Conservation (phyloP, 2,113 vertebrate genomes). For the Silurus glanis region DNA sequence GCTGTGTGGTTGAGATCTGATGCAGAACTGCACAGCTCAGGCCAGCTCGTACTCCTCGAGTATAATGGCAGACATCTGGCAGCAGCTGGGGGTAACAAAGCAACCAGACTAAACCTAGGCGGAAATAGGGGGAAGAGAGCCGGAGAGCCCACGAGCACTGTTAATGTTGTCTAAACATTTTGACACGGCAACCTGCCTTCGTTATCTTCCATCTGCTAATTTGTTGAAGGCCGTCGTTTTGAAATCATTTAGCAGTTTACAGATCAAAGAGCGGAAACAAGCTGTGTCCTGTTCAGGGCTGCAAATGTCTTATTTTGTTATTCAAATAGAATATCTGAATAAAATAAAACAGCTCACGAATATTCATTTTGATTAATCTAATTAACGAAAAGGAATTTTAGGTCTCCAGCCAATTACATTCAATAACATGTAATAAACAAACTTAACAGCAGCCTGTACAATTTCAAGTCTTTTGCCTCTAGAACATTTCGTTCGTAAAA, state of each 20-base stretch:
- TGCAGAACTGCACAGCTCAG: conserved; percentile 32
- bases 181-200: conserved; percentile 35
- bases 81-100: conserved; percentile 58
- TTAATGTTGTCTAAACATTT: conserved; percentile 50
- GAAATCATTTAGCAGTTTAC: not conserved
- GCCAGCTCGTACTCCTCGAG: conserved; percentile 61
- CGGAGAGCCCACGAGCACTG: conserved; percentile 17
- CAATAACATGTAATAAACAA: not conserved
- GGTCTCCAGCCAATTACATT: not conserved
- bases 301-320: not conserved
- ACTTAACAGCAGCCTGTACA: not conserved
- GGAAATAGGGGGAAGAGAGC: conserved; percentile 16
- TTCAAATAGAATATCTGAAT: not conserved
- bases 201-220: conserved; percentile 31
- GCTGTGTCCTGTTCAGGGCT: not conserved
- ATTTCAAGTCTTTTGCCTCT: not conserved
- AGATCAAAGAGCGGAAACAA: not conserved
- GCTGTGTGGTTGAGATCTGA: conserved; percentile 50
- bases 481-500: not conserved
- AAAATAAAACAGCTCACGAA: not conserved
- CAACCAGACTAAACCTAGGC: conserved; percentile 13
- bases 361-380: not conserved
- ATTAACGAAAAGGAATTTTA: not conserved
- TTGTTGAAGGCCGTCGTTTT: conserved; percentile 16
- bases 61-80: conserved; percentile 70